A percentile compares a stretch with the other conserved stretches of the same genome.
phyloP scores from a whole-genome alignment of 2,888 invertebrate species.

The Aphrophora alni region DNA sequence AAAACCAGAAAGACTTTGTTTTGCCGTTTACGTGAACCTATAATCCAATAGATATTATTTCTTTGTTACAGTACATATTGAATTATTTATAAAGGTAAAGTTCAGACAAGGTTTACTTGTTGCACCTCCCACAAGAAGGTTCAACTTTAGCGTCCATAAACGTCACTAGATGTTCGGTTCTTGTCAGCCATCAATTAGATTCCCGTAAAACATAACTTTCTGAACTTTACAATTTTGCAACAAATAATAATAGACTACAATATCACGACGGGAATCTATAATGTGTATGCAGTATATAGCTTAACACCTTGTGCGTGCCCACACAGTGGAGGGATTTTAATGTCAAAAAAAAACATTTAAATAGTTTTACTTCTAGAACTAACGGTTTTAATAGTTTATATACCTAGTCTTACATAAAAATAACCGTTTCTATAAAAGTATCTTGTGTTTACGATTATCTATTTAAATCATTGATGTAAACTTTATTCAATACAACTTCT shows the following conservation, averaged over 20 bases:
- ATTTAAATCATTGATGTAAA: no score
- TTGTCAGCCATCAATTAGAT: conserved; percentile 6
- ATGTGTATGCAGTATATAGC: background rate
- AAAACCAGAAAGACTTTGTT: background rate
- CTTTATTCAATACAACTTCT: no score
- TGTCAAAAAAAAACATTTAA: background rate
- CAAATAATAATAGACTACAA: background rate
- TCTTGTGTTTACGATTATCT: background rate
- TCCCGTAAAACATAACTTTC: background rate
- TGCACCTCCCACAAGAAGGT: background rate
- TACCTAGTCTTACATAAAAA: no score
- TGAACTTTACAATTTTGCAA: background rate
- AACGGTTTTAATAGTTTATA: background rate
- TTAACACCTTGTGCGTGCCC: background rate
- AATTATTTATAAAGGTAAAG: conserved; percentile 9
- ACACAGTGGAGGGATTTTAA: background rate
- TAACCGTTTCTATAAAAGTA: no score
- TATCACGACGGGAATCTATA: background rate
- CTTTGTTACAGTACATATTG: background rate
- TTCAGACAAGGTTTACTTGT: background rate
- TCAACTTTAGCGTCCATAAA: background rate
- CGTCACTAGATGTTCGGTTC: background rate
- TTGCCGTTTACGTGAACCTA: background rate
- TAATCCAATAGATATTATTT: background rate
- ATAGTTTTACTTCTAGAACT: background rate